Percentiles rank a stretch among this genome's conserved stretches.
Evolutionary conservation across 2,888 invertebrate species (phyloP).

Genomic region (Boloria euphrosyne): DNA sequence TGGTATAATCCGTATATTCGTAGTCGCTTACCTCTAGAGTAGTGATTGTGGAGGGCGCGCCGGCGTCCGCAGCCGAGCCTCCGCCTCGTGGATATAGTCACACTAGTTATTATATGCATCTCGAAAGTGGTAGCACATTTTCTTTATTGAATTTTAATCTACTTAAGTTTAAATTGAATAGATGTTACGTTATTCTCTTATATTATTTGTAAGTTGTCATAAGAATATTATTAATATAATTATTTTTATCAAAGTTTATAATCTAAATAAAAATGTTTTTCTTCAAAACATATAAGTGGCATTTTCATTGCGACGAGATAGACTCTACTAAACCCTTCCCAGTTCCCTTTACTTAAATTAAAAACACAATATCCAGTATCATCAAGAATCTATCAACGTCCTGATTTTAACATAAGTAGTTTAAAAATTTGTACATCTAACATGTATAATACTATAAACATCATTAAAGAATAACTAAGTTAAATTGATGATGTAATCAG

Average conservation of each 20-base stretch:
- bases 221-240: slow-evolving; percentile 83
- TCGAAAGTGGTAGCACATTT: slow-evolving; percentile 80
- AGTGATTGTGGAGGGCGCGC: slow-evolving; percentile 10
- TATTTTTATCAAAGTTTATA: slow-evolving; percentile 84
- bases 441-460: no score
- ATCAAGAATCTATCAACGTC: no score
- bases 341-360: background rate
- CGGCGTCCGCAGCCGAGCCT: slow-evolving; percentile 33
- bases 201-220: slow-evolving; percentile 82
- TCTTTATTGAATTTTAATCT: slow-evolving; percentile 74
- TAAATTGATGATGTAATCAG: no score
- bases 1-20: background rate
- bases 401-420: no score
- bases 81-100: slow-evolving; percentile 64
- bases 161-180: slow-evolving; percentile 78
- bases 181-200: slow-evolving; percentile 83
- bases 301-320: slow-evolving; percentile 47
- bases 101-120: slow-evolving; percentile 76
- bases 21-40: slow-evolving; percentile 9
- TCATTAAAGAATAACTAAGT: no score
- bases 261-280: slow-evolving; percentile 83
- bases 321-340: background rate
- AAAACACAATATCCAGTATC: background rate
- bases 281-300: slow-evolving; percentile 73
- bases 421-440: no score